Evolutionary conservation across 2,797 vertebrate genomes (phyloP), one percentile per base, ranked within the genome.

Genomic region (Loris lydekkerianus): DNA sequence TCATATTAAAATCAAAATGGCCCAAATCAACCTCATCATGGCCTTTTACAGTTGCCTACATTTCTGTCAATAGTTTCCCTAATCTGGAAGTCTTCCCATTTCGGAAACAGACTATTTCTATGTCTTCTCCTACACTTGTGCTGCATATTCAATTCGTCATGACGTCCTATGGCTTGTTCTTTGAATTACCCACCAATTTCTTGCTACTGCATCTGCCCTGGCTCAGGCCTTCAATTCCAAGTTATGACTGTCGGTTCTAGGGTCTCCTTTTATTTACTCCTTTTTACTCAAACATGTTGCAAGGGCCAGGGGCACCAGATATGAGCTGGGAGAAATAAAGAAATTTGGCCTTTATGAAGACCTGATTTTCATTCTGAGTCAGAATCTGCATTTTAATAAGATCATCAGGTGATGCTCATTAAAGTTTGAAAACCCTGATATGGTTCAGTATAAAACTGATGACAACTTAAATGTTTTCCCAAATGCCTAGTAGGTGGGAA

Each of bases 1-100:
- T 85, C 25, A 61, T 1, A 10, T 61, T 40, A 84, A 46, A 76
- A 75, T 58, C 84, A 93, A 37, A 2, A 34, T 34, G n/a, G n/a
- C 7, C 25, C 11, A 88, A 95, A 76, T 31, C 53, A 77, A 58
- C 25, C n/a, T 86, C 8, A 40, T 53, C n/a, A 25, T 2, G 23
- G 18, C 72, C 31, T 89, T 89, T 83, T 25, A 10, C 75, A 72
- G 76, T 61, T 18, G 43, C 82, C n/a, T 73, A 15, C 20, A 40
- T 78, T 86, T 96, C 85, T 85, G 43, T 89, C n/a, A 85, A 20
- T 76, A 20, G 2, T 77, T n/a, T 70, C 73, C 25, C 25, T 75
- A 60, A 78, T 25, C 61, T 84, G 87, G 37, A 92, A 34, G 25
- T 78, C 27, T 89, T 86, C n/a, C 49, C 53, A 31, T 14, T 40